Base-by-base conservation (phyloP, 30 jellyfish, hydroid and myxozoan species). In the Hydractinia symbiolongicarpus region DNA sequence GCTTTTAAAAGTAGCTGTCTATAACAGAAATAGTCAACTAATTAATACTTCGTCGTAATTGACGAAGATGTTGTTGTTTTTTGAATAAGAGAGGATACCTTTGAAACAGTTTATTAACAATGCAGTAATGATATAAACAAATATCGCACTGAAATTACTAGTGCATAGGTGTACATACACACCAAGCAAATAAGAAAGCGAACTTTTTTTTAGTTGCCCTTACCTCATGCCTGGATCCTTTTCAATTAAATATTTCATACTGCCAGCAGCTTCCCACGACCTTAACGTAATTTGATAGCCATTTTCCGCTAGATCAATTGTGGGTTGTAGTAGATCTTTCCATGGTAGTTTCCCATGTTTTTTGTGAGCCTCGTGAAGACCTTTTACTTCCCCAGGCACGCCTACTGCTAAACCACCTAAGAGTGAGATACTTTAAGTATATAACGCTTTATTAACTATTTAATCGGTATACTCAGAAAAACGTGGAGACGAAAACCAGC, bases 191-290 rank as follows among this genome's bases (percentile, higher is more conserved):
- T 30, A 30, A 30, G 44, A 30, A 30, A 30, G 44, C 44, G 44
- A 30, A 30, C 2, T 30, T 30, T 30, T 30, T 30, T 30, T 30
- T 30, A 30, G 44, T 30, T 30, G 44, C 44, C 60, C 89, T 16
- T 86, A 95, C 99, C 89, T 86, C 53, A 95, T 53, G 20, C 99
- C 99, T 5, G 91, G 89, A 72, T 89, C 98, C 17, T 95, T 78
- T 51, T 88, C 95, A 7, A 94, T 88, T 55, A 52, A 73, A 50
- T 61, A 19, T 53, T 89, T 84, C 88, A 66, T 88, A 4, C 70
- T 56, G 17, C 82, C 90, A 13, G 96, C 95, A 52, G 99, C 93
- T 71, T 93, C 97, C 70, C 85, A 90, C 87, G 88, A 61, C 53
- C 99, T 55, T 64, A 73, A 86, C 6, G 96, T 96, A 73, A 93